Percentiles rank a stretch among this genome's conserved stretches.
These are phyloP conservation scores for Mesoclemmys tuberculata DNA, from an alignment of 2,113 vertebrate species.

Conservation along the genomic window DNA sequence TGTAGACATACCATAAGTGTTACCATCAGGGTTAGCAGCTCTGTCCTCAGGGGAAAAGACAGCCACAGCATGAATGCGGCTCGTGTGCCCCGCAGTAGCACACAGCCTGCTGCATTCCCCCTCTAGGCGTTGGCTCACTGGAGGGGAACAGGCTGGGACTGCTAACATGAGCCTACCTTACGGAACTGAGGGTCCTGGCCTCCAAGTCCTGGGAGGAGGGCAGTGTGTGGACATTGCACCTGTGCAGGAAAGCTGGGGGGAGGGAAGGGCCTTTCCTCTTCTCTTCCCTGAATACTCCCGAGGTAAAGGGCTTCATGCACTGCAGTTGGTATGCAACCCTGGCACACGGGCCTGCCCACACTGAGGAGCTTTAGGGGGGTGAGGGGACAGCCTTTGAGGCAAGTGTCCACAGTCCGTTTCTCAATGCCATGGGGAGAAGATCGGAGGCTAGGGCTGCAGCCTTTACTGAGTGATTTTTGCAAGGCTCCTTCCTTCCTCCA, in stretches of 20 bases:
- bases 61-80: background rate
- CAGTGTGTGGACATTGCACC: background rate
- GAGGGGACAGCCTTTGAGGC: background rate
- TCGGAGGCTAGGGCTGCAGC: background rate
- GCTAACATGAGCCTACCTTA: background rate
- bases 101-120: accelerated
- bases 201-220: background rate
- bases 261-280: background rate
- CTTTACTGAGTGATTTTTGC: background rate
- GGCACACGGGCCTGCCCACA: background rate
- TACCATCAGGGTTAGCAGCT: background rate
- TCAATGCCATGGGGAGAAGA: background rate
- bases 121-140: accelerated
- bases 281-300: background rate
- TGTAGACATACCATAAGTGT: background rate
- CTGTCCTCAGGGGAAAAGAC: background rate
- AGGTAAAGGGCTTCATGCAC: background rate
- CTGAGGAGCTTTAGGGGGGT: background rate
- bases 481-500: background rate
- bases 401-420: background rate
- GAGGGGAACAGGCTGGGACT: background rate
- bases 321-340: background rate
- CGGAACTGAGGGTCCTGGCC: background rate
- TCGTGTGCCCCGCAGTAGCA: background rate
- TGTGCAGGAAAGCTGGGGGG: background rate